These are phyloP conservation scores for zebrafish (Danio rerio) DNA, from an alignment of 2,113 vertebrate species.

Conservation along the genomic window DNA sequence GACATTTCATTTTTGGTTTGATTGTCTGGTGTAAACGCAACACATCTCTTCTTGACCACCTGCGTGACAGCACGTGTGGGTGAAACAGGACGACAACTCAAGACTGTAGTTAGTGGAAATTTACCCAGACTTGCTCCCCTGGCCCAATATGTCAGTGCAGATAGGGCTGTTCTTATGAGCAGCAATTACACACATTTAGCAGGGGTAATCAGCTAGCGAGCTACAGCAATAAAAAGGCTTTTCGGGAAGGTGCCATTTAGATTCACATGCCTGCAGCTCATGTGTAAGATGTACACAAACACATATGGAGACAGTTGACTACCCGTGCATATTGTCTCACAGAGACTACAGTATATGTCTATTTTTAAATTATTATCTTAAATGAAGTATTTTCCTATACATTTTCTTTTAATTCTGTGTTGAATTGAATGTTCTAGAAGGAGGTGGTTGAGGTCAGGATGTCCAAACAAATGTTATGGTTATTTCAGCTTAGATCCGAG, in stretches of 20 bases:
- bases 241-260: slow-evolving; percentile 45
- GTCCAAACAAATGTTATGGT: background rate
- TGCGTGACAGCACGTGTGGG: background rate
- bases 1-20: too few species aligned
- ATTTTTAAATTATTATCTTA: too few species aligned
- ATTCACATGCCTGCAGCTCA: slow-evolving; percentile 42
- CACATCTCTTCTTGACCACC: background rate
- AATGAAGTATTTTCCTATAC: too few species aligned
- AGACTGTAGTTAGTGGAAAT: slow-evolving; percentile 77
- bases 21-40: too few species aligned
- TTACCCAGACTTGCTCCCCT: slow-evolving; percentile 65
- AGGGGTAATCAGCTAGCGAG: slow-evolving; percentile 57
- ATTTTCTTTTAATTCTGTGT: background rate
- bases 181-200: slow-evolving; percentile 62
- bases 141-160: slow-evolving; percentile 45
- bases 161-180: slow-evolving; percentile 60
- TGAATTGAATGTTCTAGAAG: background rate
- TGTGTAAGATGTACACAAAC: slow-evolving; percentile 9
- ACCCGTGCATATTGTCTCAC: background rate
- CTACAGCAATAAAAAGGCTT: slow-evolving; percentile 51
- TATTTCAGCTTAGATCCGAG: background rate
- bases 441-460: too few species aligned
- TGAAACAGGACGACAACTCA: slow-evolving; percentile 70
- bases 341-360: background rate
- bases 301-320: background rate